phyloP scores from a whole-genome alignment of 2,113 vertebrate species.

The Nyctereutes procyonoides region DNA sequence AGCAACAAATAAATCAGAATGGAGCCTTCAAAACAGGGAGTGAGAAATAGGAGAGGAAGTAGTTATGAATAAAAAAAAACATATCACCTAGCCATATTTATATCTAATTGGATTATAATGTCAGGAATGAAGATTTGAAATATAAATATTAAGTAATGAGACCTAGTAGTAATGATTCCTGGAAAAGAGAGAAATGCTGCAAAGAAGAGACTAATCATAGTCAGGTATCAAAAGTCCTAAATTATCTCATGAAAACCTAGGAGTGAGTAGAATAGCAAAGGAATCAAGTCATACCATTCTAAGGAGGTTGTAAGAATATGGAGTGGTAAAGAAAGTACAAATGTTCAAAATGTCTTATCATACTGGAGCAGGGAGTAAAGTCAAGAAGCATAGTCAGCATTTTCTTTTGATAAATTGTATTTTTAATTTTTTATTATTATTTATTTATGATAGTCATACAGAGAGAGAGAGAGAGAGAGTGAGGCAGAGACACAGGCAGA shows the following conservation, averaged over 20 bases:
- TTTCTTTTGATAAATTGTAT: background rate
- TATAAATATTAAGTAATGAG: background rate
- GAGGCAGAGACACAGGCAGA: no score
- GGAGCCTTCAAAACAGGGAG: background rate
- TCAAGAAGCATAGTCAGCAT: background rate
- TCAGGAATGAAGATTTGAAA: background rate
- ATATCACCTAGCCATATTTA: background rate
- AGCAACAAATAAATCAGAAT: background rate
- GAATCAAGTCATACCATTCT: background rate
- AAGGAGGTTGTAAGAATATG: background rate
- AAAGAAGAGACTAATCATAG: background rate
- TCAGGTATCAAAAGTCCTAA: background rate
- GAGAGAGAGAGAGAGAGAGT: no score
- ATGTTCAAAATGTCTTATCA: background rate
- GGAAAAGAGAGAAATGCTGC: background rate
- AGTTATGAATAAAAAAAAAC: background rate
- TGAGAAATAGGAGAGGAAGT: background rate
- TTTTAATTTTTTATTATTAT: no score
- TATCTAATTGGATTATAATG: background rate
- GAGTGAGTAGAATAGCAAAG: background rate
- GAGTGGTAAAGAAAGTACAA: background rate
- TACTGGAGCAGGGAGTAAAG: background rate
- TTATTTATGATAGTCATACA: no score
- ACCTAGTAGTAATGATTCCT: slow-evolving; percentile 16
- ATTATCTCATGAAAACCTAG: background rate